Conservation (phyloP, 2,888 invertebrate species). For the Drosophila greeni region DNA sequence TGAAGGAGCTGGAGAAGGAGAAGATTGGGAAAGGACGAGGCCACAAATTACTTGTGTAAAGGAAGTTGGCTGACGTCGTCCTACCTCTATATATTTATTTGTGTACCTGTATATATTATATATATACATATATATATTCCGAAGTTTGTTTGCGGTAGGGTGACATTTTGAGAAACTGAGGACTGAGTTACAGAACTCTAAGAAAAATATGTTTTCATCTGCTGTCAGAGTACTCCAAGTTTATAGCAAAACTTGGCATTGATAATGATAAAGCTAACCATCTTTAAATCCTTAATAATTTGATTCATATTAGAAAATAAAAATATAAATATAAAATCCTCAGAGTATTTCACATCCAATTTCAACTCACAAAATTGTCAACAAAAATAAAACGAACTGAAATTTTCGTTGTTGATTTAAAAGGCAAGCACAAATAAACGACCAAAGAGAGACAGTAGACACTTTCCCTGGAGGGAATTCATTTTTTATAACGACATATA, state of each 20-base stretch:
- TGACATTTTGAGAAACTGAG: not conserved
- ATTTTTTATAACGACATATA: slow-evolving; percentile 25
- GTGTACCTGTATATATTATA: not conserved
- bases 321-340: slow-evolving; percentile 44
- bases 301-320: too few species aligned
- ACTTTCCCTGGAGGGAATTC: slow-evolving; percentile 8
- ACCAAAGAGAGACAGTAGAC: slow-evolving; percentile 30
- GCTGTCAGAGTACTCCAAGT: too few species aligned
- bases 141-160: slow-evolving; percentile 10
- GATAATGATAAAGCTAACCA: too few species aligned
- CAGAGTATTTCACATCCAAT: slow-evolving; percentile 3
- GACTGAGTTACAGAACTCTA: slow-evolving; percentile 3
- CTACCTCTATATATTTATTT: slow-evolving; percentile 11
- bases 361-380: slow-evolving; percentile 5
- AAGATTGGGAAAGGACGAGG: not conserved
- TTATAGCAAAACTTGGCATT: too few species aligned
- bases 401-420: slow-evolving; percentile 27
- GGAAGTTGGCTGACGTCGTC: slow-evolving; percentile 32
- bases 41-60: slow-evolving; percentile 42
- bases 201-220: not conserved
- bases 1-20: not conserved
- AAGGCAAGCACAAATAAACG: slow-evolving; percentile 42
- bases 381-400: slow-evolving; percentile 3
- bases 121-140: not conserved
- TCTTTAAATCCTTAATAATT: not conserved